phyloP scores from a whole-genome alignment of 2,888 invertebrate genomes.

The Agonopterix subpropinquella region DNA sequence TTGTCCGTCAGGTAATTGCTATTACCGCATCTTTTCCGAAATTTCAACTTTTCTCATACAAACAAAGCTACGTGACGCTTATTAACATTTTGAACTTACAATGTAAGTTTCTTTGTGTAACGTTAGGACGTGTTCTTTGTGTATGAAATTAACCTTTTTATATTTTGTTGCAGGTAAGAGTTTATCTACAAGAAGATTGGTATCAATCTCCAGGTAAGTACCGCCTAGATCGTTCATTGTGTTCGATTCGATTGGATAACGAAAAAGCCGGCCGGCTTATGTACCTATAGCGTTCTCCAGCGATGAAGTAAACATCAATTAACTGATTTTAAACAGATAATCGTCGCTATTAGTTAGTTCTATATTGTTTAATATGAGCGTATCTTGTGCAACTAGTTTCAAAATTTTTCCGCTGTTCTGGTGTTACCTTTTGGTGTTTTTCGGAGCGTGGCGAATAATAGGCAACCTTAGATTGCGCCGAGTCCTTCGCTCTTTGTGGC shows the following conservation, averaged over 20 bases:
- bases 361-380: constrained; percentile 71
- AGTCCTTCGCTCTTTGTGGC: constrained; percentile 64
- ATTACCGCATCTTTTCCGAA: constrained; percentile 42
- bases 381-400: constrained; percentile 67
- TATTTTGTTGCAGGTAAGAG: constrained; percentile 61
- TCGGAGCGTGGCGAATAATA: constrained; percentile 74
- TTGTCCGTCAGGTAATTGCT: constrained; percentile 32
- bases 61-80: constrained; percentile 29
- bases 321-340: constrained; percentile 67
- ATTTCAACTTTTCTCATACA: not conserved
- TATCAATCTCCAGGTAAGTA: constrained; percentile 33
- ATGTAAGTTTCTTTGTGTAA: constrained; percentile 17
- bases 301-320: constrained; percentile 67
- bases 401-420: constrained; percentile 70
- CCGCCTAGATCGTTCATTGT: constrained; percentile 7
- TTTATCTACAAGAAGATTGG: constrained; percentile 13
- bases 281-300: constrained; percentile 9
- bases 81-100: constrained; percentile 44
- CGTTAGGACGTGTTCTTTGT: constrained; percentile 7
- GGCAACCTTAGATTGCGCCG: constrained; percentile 67
- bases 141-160: constrained; percentile 20
- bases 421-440: constrained; percentile 70
- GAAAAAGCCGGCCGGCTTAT: not conserved
- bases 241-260: not conserved
- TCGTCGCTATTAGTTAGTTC: constrained; percentile 62